Base-by-base conservation (phyloP, 2,888 invertebrate genomes). In the Orgyia antiqua region DNA sequence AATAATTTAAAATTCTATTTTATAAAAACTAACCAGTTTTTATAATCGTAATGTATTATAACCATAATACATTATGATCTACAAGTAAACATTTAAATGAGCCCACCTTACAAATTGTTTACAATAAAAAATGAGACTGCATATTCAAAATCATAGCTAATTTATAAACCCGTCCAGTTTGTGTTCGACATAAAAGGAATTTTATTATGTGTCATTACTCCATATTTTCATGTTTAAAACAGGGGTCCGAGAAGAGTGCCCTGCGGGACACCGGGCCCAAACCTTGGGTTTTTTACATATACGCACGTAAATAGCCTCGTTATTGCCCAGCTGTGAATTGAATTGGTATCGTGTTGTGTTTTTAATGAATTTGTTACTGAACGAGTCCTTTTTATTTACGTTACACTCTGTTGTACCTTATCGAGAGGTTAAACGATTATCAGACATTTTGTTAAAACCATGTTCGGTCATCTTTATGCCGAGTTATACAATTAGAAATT, bases 171-270 rank as follows among this genome's bases (percentile, higher is more conserved):
- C 51, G 35, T 52, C 47, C 44, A 40, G 30, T 44, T 45, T 51
- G 55, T 47, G 57, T 59, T 58, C 57, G 57, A 57, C 36, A 51
- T 61, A 67, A 68, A 58, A 71, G 65, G 66, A 64, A 68, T 73
- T 72, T 77, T 76, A 76, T 79, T 71, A 70, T 64, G 74, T 77
- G 76, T 69, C 71, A 77, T 79, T 80, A 77, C 67, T 66, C 58
- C 59, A 72, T 74, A 71, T 67, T 71, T 73, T 68, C 58, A 64
- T 60, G 58, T 64, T 60, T 60, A 68, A 72, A 70, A 64, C 63
- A 60, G 58, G 58, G 67, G 60, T 35, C 61, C 65, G 56, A 60
- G 54, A 48, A 42, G 53, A 46, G 52, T 29, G 27, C 77, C 46
- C 82, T 68, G 76, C 78, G 72, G 79, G 79, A 62, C 47, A 39